phyloP scores from a whole-genome alignment of 1,140 invertebrate species.

The roundworm (Caenorhabditis elegans) region DNA sequence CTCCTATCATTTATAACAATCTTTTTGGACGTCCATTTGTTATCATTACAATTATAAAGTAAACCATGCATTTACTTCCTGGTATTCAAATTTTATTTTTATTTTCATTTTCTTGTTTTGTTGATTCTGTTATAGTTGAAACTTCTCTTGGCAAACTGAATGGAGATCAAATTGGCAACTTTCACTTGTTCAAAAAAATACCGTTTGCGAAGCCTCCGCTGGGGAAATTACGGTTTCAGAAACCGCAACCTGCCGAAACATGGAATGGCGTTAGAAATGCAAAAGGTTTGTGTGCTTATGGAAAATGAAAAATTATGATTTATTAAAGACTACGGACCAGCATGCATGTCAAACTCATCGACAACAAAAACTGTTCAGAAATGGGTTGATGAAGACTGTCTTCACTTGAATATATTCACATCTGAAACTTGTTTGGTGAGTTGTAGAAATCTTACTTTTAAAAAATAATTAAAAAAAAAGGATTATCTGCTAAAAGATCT shows the following conservation, averaged over 20 bases:
- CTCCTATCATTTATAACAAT: not conserved
- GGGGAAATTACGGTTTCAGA: slow-evolving; percentile 6
- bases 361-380: slow-evolving; percentile 22
- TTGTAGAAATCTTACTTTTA: no score
- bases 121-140: not conserved
- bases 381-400: slow-evolving; percentile 42
- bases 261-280: slow-evolving; percentile 29
- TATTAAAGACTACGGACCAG: slow-evolving; percentile 36
- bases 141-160: not conserved
- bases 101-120: no score
- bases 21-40: no score
- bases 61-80: no score
- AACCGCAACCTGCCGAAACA: not conserved
- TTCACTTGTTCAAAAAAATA: slow-evolving; percentile 20
- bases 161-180: not conserved
- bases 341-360: slow-evolving; percentile 35
- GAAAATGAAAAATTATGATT: not conserved
- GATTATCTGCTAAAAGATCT: no score
- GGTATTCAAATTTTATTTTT: no score
- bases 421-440: slow-evolving; percentile 10
- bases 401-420: slow-evolving; percentile 26
- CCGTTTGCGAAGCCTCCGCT: slow-evolving; percentile 32
- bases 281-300: not conserved
- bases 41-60: no score
- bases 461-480: no score